These are phyloP conservation scores for Ylistrum balloti DNA, from an alignment of 1,140 invertebrate species.

Conservation along the genomic window DNA sequence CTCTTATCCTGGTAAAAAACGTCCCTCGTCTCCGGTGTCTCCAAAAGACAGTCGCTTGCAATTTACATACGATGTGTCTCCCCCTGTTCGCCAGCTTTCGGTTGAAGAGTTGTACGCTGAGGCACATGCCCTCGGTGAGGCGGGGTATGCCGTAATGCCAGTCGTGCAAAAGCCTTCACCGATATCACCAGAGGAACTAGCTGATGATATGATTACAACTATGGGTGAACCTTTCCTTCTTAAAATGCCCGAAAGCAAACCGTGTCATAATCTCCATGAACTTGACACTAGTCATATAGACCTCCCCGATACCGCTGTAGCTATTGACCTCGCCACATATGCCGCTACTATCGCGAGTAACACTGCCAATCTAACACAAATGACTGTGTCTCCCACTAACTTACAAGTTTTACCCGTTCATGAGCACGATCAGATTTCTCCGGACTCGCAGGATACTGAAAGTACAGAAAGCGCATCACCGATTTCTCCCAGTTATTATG, in stretches of 20 bases:
- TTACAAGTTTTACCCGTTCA: constrained; percentile 63
- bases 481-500: constrained; percentile 75
- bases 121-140: constrained; percentile 44
- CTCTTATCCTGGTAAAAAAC: constrained; percentile 77
- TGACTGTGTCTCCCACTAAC: constrained; percentile 80
- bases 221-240: constrained; percentile 33
- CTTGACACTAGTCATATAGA: constrained; percentile 10
- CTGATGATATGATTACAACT: constrained; percentile 51
- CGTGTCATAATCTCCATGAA: constrained; percentile 33
- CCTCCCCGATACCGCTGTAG: constrained; percentile 67
- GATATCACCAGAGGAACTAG: constrained; percentile 74
- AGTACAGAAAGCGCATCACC: constrained; percentile 73
- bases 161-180: constrained; percentile 70
- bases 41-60: constrained; percentile 74
- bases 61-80: constrained; percentile 78
- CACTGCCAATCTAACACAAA: constrained; percentile 80
- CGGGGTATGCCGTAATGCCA: constrained; percentile 60
- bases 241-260: constrained; percentile 24
- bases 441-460: constrained; percentile 72
- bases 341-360: constrained; percentile 81
- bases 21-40: constrained; percentile 71
- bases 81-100: constrained; percentile 72
- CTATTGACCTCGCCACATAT: constrained; percentile 80
- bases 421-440: constrained; percentile 71
- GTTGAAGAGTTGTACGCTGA: constrained; percentile 72